Evolutionary conservation across 2,113 vertebrate genomes (phyloP), one percentile per base, ranked within the genome.

Genomic region (Apodemus sylvaticus): DNA sequence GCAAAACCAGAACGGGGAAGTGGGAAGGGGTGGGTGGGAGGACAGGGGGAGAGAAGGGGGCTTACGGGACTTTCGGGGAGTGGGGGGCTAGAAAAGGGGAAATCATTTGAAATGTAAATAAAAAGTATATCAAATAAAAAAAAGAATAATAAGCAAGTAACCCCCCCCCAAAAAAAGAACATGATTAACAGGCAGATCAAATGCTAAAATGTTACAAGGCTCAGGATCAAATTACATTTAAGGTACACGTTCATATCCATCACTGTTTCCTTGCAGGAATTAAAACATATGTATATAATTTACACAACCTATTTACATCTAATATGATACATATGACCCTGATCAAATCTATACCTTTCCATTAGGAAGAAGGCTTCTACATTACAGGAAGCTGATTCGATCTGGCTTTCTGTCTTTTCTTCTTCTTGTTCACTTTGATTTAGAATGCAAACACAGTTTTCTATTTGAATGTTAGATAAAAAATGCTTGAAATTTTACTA

Each of bases 401-500:
- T 81, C 95, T 96, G 14, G 4, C 29, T 31, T 29, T 85, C 9
- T 45, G 11, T 7, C 66, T 9, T 83, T 9, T 45, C 7, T 5
- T 66, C 7, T 82, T 70, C 16, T 10, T 51, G 82, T 94, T 34
- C 64, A 34, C 66, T 68, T 92, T 96, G 81, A 96, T 95, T 96
- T 96, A 85, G 78, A 96, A 95, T 85, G 7, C 19, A 42, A 96
- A 97, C 85, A 97, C 2, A 94, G 14, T 91, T 89, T 90, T 71
- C 79, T 16, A 73, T 93, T 93, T 96, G 53, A 97, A 95, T 96
- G 7, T 0, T 26, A 90, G 90, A 17, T 45, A 94, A 7, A 51
- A 98, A 97, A 55, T 83, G 3, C 76, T 22, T 96, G 48, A 89
- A 93, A 31, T 92, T 36, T 24, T 90, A 36, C 82, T n/a, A 66